A percentile compares a stretch with the other conserved stretches of the same genome.
Evolutionary conservation across 2,113 vertebrate genomes (phyloP).

Genomic region (Gopherus flavomarginatus): DNA sequence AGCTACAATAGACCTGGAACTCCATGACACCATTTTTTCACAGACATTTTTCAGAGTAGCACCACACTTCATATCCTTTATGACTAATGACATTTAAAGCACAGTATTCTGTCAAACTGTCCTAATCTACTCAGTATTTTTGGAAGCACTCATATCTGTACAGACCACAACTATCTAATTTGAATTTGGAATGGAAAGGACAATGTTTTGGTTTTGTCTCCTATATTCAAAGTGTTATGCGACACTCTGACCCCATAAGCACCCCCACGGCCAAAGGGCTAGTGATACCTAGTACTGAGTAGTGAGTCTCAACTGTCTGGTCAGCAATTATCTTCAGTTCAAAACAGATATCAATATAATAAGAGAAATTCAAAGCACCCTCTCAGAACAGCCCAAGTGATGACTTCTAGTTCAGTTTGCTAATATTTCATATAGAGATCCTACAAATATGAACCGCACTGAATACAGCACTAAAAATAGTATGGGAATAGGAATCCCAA

Average conservation of each 20-base stretch:
- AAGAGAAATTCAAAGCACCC: conserved; percentile 18
- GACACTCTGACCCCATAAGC: background rate
- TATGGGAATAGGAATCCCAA: background rate
- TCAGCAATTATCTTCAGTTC: background rate
- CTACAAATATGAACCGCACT: background rate
- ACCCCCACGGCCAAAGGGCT: background rate
- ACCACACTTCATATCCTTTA: background rate
- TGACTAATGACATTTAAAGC: background rate
- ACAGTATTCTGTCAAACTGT: background rate
- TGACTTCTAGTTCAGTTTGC: background rate
- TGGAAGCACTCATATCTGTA: background rate
- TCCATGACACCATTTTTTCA: background rate
- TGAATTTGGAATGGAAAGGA: background rate
- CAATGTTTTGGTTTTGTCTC: background rate
- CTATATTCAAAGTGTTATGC: background rate
- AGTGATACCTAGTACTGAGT: background rate
- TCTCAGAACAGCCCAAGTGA: background rate
- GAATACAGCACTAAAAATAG: background rate
- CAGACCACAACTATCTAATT: background rate
- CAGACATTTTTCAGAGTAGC: background rate
- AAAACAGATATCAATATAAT: background rate
- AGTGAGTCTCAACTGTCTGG: background rate
- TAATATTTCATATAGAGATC: background rate
- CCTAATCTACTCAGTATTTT: background rate
- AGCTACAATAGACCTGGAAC: background rate